These are phyloP conservation scores for Tragelaphus buxtoni DNA, from an alignment of 2,113 vertebrate genomes.

Conservation along the genomic window DNA sequence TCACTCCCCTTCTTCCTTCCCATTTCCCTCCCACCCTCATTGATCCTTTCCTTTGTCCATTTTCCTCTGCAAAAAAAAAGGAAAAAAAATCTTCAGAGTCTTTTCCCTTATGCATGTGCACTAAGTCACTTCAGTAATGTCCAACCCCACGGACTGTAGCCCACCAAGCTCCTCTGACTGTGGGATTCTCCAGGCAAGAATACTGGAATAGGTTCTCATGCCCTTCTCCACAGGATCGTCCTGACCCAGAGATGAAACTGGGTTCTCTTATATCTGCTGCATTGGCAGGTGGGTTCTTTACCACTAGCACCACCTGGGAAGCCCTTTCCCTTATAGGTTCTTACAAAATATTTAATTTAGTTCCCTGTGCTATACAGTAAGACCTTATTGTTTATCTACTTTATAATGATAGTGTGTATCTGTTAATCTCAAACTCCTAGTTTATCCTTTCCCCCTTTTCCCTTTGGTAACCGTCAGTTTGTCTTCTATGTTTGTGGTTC, in stretches of 20 bases:
- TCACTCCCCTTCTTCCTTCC: no score
- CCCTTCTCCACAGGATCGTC: accelerated
- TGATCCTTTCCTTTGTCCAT: no score
- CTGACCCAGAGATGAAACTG: neutral
- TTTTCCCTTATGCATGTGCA: neutral
- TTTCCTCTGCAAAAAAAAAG: no score
- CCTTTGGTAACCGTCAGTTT: neutral
- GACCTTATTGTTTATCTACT: neutral
- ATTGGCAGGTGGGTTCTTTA: neutral
- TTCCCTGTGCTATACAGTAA: neutral
- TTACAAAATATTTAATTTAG: neutral
- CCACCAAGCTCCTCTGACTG: neutral
- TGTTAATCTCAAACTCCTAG: neutral
- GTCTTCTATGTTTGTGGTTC: neutral
- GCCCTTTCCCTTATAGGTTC: neutral
- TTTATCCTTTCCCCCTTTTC: neutral
- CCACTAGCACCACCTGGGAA: neutral
- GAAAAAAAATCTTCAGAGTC: neutral
- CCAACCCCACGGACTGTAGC: neutral
- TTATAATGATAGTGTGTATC: neutral
- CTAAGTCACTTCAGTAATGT: neutral
- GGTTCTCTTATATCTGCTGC: neutral
- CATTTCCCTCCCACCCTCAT: no score
- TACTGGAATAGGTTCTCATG: neutral
- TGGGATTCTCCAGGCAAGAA: neutral